Conservation (phyloP, 2,797 vertebrate species). For the Geotrypetes seraphini region DNA sequence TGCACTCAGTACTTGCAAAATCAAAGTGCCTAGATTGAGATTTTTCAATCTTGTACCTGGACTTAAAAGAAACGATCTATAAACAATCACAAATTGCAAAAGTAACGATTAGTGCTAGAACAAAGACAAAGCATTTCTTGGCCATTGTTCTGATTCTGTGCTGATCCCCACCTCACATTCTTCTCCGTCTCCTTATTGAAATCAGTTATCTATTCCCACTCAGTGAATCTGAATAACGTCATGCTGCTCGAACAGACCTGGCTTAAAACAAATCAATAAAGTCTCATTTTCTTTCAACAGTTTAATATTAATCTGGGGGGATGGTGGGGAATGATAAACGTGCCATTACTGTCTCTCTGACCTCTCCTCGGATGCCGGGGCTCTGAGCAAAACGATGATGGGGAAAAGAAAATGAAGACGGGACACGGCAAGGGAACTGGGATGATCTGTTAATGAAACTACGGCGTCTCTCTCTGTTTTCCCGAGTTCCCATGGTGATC, state of each 20-base stretch:
- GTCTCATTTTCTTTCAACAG: constrained; percentile 85
- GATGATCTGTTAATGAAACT: constrained; percentile 83
- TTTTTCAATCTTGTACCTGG: constrained; percentile 62
- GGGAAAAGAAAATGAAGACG: constrained; percentile 74
- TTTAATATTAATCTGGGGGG: constrained; percentile 83
- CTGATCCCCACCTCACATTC: constrained; percentile 51
- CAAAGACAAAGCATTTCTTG: constrained; percentile 72
- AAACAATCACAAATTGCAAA: constrained; percentile 73
- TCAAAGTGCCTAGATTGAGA: constrained; percentile 55
- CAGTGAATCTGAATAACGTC: constrained; percentile 73
- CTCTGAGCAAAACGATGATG: constrained; percentile 62
- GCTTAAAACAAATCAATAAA: constrained; percentile 88
- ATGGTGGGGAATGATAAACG: constrained; percentile 68
- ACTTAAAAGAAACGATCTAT: constrained; percentile 71
- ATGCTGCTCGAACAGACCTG: constrained; percentile 68
- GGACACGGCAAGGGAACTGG: constrained; percentile 68
- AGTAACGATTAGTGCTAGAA: constrained; percentile 73
- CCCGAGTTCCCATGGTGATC: constrained; percentile 82
- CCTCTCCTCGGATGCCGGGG: constrained; percentile 54
- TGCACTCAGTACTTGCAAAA: constrained; percentile 35
- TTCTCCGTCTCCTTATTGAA: constrained; percentile 75
- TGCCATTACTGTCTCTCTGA: constrained; percentile 60
- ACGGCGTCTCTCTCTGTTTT: constrained; percentile 64
- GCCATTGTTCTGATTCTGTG: constrained; percentile 62
- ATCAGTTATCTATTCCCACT: constrained; percentile 77